Evolutionary conservation across 2,888 invertebrate genomes (phyloP), one percentile per base, ranked within the genome.

Genomic region (Uloborus plumipes): DNA sequence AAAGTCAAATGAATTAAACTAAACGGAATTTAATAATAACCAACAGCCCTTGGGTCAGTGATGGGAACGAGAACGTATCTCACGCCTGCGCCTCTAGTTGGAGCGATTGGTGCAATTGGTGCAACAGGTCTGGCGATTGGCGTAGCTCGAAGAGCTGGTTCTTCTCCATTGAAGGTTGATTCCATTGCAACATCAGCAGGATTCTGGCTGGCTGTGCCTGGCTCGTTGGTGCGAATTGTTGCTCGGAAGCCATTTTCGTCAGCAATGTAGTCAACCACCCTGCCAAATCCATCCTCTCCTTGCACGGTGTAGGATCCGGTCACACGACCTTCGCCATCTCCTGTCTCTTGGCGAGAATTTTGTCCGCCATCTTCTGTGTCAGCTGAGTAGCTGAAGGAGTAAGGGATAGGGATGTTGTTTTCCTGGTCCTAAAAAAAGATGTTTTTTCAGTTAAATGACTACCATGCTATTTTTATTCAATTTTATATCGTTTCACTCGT

Each of bases 171-270:
- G 22, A 70, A 71, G 15, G 79, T 75, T 20, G 84, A 79, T 20
- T 84, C 79, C 15, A 84, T 66, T 39, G 50, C 50, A 1, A 84
- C 84, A 49, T 79, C 84, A 31, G 84, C 84, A 7, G 84, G 79
- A 50, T 55, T 79, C 49, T 84, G 74, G 64, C 74, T 74, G 49
- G 84, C 71, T 18, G 81, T 81, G 7, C 84, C 84, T 26, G 79
- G 82, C 39, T 83, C 83, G 58, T 78, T 78, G 65, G 81, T 85
- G 39, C 62, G 55, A 61, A 81, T 65, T 58, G 72, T 74, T 20
- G 84, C 82, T 20, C 74, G 58, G 82, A 82, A 81, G 62, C 84
- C 84, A 31, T 78, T 84, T 58, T 77, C 75, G 50, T 79, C 84
- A 9, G 78, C 79, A 15, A 79, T 31, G 84, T 83, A 83, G 67